Evolutionary conservation across 2,888 invertebrate species (phyloP), one percentile per base, ranked within the genome.

Genomic region (Heliconius hortense): DNA sequence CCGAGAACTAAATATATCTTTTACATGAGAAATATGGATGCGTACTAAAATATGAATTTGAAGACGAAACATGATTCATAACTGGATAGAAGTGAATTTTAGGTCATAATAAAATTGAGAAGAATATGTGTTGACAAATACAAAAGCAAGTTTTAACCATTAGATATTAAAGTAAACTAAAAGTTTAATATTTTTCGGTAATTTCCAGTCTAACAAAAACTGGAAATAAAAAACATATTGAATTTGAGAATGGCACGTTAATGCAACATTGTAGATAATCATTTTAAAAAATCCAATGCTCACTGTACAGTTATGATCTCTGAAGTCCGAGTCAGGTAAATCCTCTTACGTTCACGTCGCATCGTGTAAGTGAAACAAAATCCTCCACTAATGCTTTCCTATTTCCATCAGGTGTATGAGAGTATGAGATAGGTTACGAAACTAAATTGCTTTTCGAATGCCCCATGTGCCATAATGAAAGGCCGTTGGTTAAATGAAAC

Each of bases 391-490:
- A 73, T 64, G 53, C 64, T 39, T 67, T 72, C 60, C 68, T 31
- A 56, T 31, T 69, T 66, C 69, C 69, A 69, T 56, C 56, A 53
- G 69, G 31, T 56, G 31, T 69, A 63, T 81, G 83, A 83, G 82
- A 84, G 31, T 69, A 63, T 81, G 83, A 83, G 82, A 84, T 83
- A 82, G 84, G 84, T 85, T 86, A 83, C 84, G 83, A 83, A 86
- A 85, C 82, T 79, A 87, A 87, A 88, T 88, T 88, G 84, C 86
- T 87, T 87, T 85, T 85, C 82, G 82, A 81, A 80, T 80, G 81
- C 77, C 77, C 81, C 82, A 81, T 82, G 82, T 81, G 82, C 81
- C 84, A 84, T 84, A 83, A 86, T 84, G 84, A 84, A 77, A 80
- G 76, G 73, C 77, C 75, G 74, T 77, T 64, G 78, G 73, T 78